A percentile compares a stretch with the other conserved stretches of the same genome.
These are phyloP conservation scores for Raja brachyura DNA, from an alignment of 2,113 vertebrate genomes.

Conservation along the genomic window DNA sequence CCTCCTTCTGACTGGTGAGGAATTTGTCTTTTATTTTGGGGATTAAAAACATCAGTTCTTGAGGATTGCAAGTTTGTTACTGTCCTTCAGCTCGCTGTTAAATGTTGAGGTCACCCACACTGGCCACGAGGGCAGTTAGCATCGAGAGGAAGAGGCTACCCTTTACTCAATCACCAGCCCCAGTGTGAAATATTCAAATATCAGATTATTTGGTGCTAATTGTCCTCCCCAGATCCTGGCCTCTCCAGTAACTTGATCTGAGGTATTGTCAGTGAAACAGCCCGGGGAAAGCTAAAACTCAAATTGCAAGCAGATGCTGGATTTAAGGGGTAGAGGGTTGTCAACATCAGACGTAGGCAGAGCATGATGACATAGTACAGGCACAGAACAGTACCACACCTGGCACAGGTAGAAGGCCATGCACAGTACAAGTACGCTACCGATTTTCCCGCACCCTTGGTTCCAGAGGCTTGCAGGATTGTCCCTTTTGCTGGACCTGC, in stretches of 20 bases:
- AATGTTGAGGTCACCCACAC: not conserved
- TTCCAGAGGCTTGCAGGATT: no score
- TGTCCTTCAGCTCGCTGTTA: not conserved
- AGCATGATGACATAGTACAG: not conserved
- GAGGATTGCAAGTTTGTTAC: not conserved
- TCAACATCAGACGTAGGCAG: not conserved
- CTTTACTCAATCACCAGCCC: not conserved
- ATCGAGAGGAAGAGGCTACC: not conserved
- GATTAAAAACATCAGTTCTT: conserved; percentile 35
- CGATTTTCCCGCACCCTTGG: no score
- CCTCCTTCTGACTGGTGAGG: conserved; percentile 31
- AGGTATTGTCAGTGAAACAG: not conserved
- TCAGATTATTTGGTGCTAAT: not conserved
- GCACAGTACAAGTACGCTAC: no score
- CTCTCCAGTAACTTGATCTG: not conserved
- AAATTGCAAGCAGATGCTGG: not conserved
- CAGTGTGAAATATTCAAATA: not conserved
- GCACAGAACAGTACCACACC: no score
- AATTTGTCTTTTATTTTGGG: conserved; percentile 34
- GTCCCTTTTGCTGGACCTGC: no score
- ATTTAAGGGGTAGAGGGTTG: not conserved
- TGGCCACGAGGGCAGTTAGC: not conserved
- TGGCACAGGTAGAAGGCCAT: no score
- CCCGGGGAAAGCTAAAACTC: not conserved
- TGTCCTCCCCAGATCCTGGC: not conserved